These are phyloP conservation scores for Macrochelys suwanniensis DNA, from an alignment of 2,797 vertebrate species.

Conservation along the genomic window DNA sequence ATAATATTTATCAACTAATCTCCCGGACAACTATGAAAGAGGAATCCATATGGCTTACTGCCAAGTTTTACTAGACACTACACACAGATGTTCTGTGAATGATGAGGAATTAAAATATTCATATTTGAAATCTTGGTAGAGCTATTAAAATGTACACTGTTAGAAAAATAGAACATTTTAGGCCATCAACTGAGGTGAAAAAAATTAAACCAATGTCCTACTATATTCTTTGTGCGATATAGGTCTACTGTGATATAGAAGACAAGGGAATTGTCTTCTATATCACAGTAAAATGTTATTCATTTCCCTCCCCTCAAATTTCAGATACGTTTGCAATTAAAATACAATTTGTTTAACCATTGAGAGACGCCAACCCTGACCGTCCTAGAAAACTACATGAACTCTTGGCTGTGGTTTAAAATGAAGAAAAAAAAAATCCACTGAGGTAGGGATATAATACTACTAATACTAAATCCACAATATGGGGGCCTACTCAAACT, in stretches of 20 bases:
- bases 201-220: background rate
- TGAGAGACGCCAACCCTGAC: background rate
- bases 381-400: background rate
- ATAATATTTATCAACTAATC: background rate
- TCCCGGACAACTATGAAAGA: background rate
- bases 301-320: background rate
- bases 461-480: background rate
- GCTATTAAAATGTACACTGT: background rate
- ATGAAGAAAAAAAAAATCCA: background rate
- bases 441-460: background rate
- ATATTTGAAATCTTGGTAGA: background rate
- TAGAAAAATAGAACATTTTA: background rate
- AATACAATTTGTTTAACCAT: background rate
- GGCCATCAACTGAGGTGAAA: background rate
- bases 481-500: background rate
- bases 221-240: background rate
- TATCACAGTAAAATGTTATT: background rate
- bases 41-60: conserved; percentile 14
- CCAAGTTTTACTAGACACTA: conserved; percentile 32
- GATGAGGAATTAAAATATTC: conserved; percentile 29
- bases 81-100: conserved; percentile 37
- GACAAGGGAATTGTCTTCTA: background rate
- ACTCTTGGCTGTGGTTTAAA: background rate
- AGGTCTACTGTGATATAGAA: background rate
- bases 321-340: background rate